Conservation (phyloP, 2,888 invertebrate genomes). For the Cataglyphis altisquamis region DNA sequence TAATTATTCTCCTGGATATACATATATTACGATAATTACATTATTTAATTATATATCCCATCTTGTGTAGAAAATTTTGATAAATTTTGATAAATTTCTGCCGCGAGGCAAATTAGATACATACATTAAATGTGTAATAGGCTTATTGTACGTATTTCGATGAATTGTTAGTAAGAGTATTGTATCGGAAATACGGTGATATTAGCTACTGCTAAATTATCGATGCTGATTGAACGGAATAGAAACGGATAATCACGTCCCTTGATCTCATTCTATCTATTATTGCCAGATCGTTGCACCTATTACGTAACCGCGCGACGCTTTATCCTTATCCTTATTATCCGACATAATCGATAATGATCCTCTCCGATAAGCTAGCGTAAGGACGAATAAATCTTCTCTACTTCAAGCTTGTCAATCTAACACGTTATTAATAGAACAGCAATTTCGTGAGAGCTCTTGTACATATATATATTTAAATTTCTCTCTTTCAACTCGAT, state of each 20-base stretch:
- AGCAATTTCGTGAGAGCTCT: slow-evolving; percentile 1
- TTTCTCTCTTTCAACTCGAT: neutral
- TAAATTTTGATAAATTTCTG: slow-evolving; percentile 13
- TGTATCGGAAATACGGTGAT: slow-evolving; percentile 6
- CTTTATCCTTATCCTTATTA: slow-evolving; percentile 34
- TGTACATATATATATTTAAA: slow-evolving; percentile 1
- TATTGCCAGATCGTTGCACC: slow-evolving; percentile 26
- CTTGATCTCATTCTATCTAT: slow-evolving; percentile 18
- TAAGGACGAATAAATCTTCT: slow-evolving; percentile 8
- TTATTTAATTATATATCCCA: slow-evolving; percentile 20
- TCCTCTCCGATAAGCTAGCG: neutral
- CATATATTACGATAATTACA: neutral
- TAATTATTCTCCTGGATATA: slow-evolving; percentile 6
- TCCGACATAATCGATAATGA: slow-evolving; percentile 38
- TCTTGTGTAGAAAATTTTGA: neutral
- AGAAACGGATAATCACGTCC: slow-evolving; percentile 26
- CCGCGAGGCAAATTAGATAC: neutral
- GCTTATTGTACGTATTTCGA: slow-evolving; percentile 2
- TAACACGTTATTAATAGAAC: neutral
- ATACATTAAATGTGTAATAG: neutral
- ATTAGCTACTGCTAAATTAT: slow-evolving; percentile 16
- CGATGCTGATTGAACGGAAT: neutral
- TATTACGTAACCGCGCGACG: neutral
- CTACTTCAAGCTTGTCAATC: slow-evolving; percentile 3
- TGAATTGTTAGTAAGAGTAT: neutral